phyloP scores from a whole-genome alignment of 2,113 vertebrate species.

The Platanista minor region DNA sequence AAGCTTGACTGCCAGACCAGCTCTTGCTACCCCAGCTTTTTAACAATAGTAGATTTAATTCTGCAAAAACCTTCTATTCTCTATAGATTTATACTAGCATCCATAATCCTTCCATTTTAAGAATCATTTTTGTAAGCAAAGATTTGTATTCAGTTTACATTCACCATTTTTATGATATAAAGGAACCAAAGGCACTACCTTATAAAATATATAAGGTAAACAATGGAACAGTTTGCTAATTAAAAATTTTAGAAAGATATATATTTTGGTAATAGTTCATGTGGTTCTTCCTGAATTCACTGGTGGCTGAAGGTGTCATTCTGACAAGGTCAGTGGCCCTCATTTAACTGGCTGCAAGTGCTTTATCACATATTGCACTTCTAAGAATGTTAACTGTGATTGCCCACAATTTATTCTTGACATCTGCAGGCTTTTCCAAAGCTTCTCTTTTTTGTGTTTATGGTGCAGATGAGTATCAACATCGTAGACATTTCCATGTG shows the following conservation, averaged over 20 bases:
- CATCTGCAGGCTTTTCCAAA: neutral
- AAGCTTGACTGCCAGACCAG: neutral
- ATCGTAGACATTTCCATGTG: neutral
- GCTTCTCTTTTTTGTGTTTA: neutral
- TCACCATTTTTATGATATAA: neutral
- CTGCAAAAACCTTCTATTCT: neutral
- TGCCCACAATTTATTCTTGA: slow-evolving; percentile 19
- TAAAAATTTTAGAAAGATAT: neutral
- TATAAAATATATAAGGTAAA: slow-evolving; percentile 12
- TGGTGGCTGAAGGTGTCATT: neutral
- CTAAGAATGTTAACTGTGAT: slow-evolving; percentile 40
- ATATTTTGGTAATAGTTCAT: slow-evolving; percentile 35
- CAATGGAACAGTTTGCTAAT: slow-evolving; percentile 20
- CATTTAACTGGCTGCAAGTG: slow-evolving; percentile 50
- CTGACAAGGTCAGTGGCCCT: slow-evolving; percentile 51
- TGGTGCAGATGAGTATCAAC: neutral
- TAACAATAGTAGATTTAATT: neutral
- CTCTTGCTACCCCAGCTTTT: neutral
- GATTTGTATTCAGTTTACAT: neutral
- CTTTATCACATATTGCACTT: slow-evolving; percentile 49
- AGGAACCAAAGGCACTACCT: slow-evolving; percentile 31
- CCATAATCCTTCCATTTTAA: neutral
- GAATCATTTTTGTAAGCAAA: neutral
- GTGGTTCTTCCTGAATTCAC: slow-evolving; percentile 9
- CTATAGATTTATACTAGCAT: neutral